Conservation (phyloP, 2,797 vertebrate genomes). For the Synaphobranchus kaupii region DNA sequence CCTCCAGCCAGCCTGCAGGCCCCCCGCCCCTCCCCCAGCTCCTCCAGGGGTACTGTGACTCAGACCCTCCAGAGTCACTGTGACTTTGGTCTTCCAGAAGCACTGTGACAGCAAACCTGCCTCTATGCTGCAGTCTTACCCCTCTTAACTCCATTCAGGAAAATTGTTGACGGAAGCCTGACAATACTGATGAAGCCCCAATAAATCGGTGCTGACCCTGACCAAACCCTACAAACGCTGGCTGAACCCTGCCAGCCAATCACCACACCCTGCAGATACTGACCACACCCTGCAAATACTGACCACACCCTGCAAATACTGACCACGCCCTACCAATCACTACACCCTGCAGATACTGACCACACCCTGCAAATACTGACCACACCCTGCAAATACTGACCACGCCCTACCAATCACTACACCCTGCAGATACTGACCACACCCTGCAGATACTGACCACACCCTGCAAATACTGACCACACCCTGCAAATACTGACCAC, state of each 20-base stretch:
- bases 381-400: too few species aligned
- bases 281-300: too few species aligned
- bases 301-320: too few species aligned
- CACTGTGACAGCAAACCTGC: background rate
- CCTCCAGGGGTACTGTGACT: background rate
- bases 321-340: too few species aligned
- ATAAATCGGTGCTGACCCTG: background rate
- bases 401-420: too few species aligned
- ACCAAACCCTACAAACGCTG: background rate
- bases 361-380: too few species aligned
- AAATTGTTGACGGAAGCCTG: background rate
- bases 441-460: too few species aligned
- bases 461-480: too few species aligned
- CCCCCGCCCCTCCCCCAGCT: background rate
- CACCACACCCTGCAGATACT: background rate
- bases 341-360: too few species aligned
- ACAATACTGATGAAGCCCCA: background rate
- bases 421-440: too few species aligned
- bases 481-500: background rate
- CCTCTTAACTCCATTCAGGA: background rate
- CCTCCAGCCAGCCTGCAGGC: conserved; percentile 28
- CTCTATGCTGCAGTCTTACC: background rate
- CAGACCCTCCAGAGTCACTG: background rate
- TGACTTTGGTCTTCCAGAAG: background rate
- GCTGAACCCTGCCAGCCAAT: background rate